A percentile compares a stretch with the other conserved stretches of the same genome.
Evolutionary conservation across 2,113 vertebrate species (phyloP).

Genomic region (Abramis brama): DNA sequence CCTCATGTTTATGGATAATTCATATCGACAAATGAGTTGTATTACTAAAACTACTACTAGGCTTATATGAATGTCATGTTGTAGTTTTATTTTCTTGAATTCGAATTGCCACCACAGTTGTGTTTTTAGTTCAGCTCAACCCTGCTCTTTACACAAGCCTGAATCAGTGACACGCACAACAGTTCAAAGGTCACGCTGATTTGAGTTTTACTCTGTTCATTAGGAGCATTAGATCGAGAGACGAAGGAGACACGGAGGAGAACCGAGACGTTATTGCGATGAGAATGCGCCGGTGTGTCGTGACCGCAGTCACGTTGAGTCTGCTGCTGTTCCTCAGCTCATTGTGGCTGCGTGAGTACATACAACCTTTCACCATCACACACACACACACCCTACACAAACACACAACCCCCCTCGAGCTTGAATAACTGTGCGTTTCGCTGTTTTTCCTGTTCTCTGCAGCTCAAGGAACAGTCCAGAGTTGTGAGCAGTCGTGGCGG

Average conservation of each 20-base stretch:
- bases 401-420: not conserved
- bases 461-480: constrained; percentile 40
- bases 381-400: not conserved
- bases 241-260: not conserved
- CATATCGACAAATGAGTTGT: not conserved
- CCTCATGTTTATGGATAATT: not conserved
- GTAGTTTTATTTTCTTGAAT: not conserved
- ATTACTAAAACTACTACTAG: not conserved
- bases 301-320: constrained; percentile 36
- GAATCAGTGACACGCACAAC: not conserved
- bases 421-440: not conserved
- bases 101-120: not conserved
- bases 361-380: not conserved
- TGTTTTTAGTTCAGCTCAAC: not conserved
- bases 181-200: constrained; percentile 37
- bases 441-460: constrained; percentile 12
- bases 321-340: constrained; percentile 54
- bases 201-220: not conserved
- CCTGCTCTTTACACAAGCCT: not conserved
- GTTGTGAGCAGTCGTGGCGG: constrained; percentile 38
- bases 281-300: constrained; percentile 48
- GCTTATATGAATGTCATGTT: not conserved
- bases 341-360: constrained; percentile 59
- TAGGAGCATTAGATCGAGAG: not conserved
- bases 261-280: not conserved